Conservation (phyloP, 1,140 invertebrate genomes). For the Lepidurus apus region DNA sequence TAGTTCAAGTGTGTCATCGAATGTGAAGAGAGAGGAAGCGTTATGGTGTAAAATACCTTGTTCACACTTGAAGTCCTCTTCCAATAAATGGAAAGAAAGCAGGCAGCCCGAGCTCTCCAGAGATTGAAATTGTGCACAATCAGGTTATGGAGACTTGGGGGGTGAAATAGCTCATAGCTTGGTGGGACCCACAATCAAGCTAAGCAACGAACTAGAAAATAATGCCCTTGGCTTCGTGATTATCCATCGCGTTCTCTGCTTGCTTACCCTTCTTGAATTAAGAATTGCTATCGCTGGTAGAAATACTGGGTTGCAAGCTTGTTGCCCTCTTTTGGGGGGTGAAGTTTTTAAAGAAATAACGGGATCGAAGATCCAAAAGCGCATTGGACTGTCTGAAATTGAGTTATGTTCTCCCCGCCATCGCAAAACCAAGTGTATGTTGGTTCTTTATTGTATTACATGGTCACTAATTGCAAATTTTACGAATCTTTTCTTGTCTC, state of each 20-base stretch:
- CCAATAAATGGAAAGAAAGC: constrained; percentile 11
- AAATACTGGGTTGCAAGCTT: too few relatives aligned
- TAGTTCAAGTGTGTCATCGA: background rate
- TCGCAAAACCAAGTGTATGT: background rate
- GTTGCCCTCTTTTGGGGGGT: background rate
- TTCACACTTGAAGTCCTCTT: constrained; percentile 17
- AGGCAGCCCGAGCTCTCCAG: background rate
- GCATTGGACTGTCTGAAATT: constrained; percentile 6
- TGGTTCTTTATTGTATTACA: background rate
- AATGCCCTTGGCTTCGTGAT: background rate
- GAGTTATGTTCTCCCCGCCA: background rate
- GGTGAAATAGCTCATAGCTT: background rate
- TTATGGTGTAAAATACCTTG: constrained; percentile 15
- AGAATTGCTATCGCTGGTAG: background rate
- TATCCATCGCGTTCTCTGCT: background rate
- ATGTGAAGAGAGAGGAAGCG: constrained; percentile 2
- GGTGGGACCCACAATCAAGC: background rate
- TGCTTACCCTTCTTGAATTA: background rate
- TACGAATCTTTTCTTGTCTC: background rate
- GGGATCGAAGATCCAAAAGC: background rate
- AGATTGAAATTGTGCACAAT: constrained; percentile 22
- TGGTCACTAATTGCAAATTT: background rate
- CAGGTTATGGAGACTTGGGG: constrained; percentile 18
- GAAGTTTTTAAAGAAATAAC: background rate
- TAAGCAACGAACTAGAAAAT: constrained; percentile 19